Evolutionary conservation across 2,113 vertebrate genomes (phyloP).

Genomic region (Crotalus viridis): DNA sequence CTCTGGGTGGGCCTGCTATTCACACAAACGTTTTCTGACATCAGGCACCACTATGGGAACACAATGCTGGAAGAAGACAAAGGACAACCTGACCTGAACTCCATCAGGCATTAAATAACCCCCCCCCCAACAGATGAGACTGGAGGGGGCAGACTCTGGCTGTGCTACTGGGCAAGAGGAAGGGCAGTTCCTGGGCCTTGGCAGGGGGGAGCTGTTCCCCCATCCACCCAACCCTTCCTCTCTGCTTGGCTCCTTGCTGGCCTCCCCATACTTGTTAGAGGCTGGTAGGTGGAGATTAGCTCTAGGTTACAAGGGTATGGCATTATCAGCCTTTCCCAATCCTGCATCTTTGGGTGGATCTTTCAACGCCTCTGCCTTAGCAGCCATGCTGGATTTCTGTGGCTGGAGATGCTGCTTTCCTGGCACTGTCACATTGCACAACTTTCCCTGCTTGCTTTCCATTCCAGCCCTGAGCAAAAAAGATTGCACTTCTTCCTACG

Average conservation of each 20-base stretch:
- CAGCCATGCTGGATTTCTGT: background rate
- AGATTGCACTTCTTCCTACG: background rate
- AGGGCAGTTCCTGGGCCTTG: background rate
- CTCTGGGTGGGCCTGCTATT: background rate
- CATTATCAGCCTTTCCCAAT: conserved; percentile 39
- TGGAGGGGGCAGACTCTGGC: background rate
- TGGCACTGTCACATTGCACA: background rate
- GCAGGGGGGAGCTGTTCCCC: background rate
- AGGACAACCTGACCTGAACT: background rate
- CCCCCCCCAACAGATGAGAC: background rate
- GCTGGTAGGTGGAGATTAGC: conserved; percentile 10
- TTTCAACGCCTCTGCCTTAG: accelerated
- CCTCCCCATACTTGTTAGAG: background rate
- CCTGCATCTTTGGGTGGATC: background rate
- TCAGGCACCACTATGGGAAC: background rate
- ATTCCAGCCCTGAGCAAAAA: background rate
- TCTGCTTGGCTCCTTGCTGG: background rate
- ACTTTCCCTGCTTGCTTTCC: background rate
- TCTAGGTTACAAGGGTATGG: background rate
- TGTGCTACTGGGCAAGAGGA: background rate
- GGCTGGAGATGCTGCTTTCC: background rate
- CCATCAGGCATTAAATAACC: background rate
- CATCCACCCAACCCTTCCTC: background rate
- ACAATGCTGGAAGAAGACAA: background rate
- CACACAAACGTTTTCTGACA: background rate